These are phyloP conservation scores for Sardina pilchardus DNA, from an alignment of 2,113 vertebrate genomes.

Conservation along the genomic window DNA sequence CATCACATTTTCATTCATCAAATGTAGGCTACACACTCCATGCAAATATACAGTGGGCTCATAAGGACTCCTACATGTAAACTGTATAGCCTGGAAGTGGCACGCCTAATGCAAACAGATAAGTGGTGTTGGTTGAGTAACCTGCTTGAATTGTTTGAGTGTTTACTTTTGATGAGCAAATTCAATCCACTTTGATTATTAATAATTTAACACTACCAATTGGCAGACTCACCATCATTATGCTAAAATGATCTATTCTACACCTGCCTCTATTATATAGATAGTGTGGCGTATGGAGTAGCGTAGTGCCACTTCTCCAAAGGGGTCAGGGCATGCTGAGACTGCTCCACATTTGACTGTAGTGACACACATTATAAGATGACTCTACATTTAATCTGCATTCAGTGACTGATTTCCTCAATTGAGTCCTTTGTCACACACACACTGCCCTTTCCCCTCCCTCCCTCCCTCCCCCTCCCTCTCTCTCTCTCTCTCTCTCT, in stretches of 20 bases:
- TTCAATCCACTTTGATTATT: no score
- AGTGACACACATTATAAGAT: background rate
- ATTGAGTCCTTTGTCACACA: background rate
- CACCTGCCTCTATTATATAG: no score
- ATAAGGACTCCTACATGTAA: no score
- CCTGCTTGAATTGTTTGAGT: background rate
- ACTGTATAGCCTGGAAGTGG: background rate
- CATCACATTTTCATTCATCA: background rate
- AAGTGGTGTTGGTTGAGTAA: background rate
- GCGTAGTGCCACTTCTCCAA: no score
- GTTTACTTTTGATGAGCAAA: no score
- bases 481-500: no score
- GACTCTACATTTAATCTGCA: background rate
- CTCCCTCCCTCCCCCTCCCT: background rate
- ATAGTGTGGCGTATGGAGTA: background rate
- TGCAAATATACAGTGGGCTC: background rate
- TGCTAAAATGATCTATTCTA: no score
- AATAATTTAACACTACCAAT: no score
- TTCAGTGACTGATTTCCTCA: background rate
- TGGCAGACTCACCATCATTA: no score
- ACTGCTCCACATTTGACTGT: no score
- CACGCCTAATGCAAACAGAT: background rate
- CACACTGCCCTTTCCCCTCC: background rate
- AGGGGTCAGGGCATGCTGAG: no score
- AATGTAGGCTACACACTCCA: background rate